Percentiles rank a stretch among this genome's conserved stretches.
Evolutionary conservation across 2,888 invertebrate genomes (phyloP).

Genomic region (Cantharis flavilabris): DNA sequence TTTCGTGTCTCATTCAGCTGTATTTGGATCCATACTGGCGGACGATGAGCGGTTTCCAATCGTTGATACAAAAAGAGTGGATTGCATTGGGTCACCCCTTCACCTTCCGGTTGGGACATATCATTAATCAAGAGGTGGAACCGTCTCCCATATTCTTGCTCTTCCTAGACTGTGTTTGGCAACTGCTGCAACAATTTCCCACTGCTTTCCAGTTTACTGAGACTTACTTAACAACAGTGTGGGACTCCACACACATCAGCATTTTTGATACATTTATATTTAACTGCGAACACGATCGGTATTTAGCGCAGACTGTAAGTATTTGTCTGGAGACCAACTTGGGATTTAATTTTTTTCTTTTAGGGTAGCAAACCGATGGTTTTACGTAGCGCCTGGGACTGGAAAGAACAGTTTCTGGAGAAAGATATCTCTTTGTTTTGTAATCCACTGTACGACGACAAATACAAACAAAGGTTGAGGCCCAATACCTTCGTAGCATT

Average conservation of each 20-base stretch:
- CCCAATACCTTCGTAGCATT: slow-evolving; percentile 61
- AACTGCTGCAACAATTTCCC: slow-evolving; percentile 86
- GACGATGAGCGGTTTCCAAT: slow-evolving; percentile 85
- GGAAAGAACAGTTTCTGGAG: slow-evolving; percentile 84
- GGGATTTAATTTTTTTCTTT: slow-evolving; percentile 6
- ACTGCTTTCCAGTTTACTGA: slow-evolving; percentile 90
- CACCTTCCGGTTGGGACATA: slow-evolving; percentile 67
- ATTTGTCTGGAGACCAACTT: neutral
- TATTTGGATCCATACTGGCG: slow-evolving; percentile 83
- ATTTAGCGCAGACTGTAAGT: slow-evolving; percentile 67
- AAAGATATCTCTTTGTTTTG: slow-evolving; percentile 81
- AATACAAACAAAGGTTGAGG: slow-evolving; percentile 50
- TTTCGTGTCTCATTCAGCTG: slow-evolving; percentile 86
- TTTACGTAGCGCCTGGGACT: slow-evolving; percentile 85
- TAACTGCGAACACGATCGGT: slow-evolving; percentile 79
- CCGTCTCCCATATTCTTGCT: slow-evolving; percentile 87
- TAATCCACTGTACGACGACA: slow-evolving; percentile 75
- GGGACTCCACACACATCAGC: slow-evolving; percentile 88
- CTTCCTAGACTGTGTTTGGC: slow-evolving; percentile 94
- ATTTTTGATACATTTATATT: slow-evolving; percentile 93
- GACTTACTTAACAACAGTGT: slow-evolving; percentile 87
- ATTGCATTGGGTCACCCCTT: slow-evolving; percentile 86
- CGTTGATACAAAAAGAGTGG: slow-evolving; percentile 94
- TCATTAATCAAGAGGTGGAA: slow-evolving; percentile 64
- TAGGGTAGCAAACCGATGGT: slow-evolving; percentile 56